phyloP scores from a whole-genome alignment of 2,797 vertebrate species.

The Anguilla marmorata region DNA sequence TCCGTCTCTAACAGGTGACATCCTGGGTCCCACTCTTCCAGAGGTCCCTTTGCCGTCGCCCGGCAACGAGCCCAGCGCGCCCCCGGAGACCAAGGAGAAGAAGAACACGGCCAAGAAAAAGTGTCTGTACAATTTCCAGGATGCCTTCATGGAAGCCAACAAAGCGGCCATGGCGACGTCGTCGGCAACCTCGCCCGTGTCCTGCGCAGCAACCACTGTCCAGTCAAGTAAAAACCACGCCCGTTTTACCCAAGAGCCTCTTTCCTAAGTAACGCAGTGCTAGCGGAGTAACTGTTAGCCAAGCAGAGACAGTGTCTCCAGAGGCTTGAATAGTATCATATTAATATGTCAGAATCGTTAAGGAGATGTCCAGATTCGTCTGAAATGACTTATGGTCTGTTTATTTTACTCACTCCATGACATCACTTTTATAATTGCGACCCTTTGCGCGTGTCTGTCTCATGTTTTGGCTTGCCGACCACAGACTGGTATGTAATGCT shows the following conservation, averaged over 20 bases:
- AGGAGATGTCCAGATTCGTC: neutral
- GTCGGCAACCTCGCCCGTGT: slow-evolving; percentile 90
- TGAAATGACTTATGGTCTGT: neutral
- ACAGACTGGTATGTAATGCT: neutral
- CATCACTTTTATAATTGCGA: neutral
- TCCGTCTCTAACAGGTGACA: slow-evolving; percentile 72
- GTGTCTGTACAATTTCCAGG: slow-evolving; percentile 98
- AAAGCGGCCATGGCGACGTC: slow-evolving; percentile 94
- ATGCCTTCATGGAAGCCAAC: slow-evolving; percentile 95
- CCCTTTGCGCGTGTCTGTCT: neutral
- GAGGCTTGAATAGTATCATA: neutral
- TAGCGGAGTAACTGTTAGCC: slow-evolving; percentile 28
- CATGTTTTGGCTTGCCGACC: neutral
- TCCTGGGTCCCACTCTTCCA: slow-evolving; percentile 82
- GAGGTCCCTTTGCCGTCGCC: slow-evolving; percentile 82
- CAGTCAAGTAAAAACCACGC: slow-evolving; percentile 88
- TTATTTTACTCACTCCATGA: neutral
- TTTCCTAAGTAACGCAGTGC: slow-evolving; percentile 76
- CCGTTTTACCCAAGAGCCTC: slow-evolving; percentile 86
- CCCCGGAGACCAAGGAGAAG: slow-evolving; percentile 85
- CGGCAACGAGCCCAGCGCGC: slow-evolving; percentile 68
- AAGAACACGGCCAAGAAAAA: slow-evolving; percentile 92
- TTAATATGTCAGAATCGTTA: neutral
- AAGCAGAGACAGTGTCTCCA: slow-evolving; percentile 34
- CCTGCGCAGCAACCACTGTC: slow-evolving; percentile 94